Evolutionary conservation across 2,888 invertebrate species (phyloP).

Genomic region (Coelinius sp.): DNA sequence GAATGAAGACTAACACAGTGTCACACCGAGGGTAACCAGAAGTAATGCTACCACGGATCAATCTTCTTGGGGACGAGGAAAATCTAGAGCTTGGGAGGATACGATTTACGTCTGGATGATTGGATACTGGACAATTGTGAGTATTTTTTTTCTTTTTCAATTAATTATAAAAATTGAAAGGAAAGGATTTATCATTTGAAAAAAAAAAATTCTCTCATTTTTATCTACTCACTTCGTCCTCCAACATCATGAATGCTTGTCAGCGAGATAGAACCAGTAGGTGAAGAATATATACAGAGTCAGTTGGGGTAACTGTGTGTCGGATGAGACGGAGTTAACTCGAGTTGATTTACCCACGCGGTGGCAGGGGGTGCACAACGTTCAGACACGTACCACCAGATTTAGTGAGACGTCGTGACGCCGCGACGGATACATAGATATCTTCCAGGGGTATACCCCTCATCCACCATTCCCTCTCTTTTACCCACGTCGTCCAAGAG

Average conservation of each 20-base stretch:
- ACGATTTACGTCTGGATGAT: slow-evolving; percentile 3
- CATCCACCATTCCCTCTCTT: slow-evolving; percentile 56
- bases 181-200: not conserved
- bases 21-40: slow-evolving; percentile 69
- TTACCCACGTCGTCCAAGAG: not conserved
- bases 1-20: slow-evolving; percentile 69
- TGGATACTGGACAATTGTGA: not conserved
- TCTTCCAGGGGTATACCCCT: slow-evolving; percentile 65
- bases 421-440: slow-evolving; percentile 69
- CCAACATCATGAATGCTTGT: slow-evolving; percentile 46
- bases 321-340: slow-evolving; percentile 68
- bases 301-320: slow-evolving; percentile 61
- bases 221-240: not conserved
- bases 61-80: slow-evolving; percentile 58
- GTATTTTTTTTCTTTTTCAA: not conserved
- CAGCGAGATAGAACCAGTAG: no score
- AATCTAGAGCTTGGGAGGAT: slow-evolving; percentile 52
- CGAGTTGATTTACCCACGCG: slow-evolving; percentile 65
- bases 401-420: slow-evolving; percentile 69
- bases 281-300: slow-evolving; percentile 41
- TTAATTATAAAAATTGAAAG: no score
- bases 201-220: not conserved
- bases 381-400: slow-evolving; percentile 68
- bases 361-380: slow-evolving; percentile 47
- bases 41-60: slow-evolving; percentile 69